Conservation (phyloP, 2,888 invertebrate genomes). For the Ectropis crepuscularia region DNA sequence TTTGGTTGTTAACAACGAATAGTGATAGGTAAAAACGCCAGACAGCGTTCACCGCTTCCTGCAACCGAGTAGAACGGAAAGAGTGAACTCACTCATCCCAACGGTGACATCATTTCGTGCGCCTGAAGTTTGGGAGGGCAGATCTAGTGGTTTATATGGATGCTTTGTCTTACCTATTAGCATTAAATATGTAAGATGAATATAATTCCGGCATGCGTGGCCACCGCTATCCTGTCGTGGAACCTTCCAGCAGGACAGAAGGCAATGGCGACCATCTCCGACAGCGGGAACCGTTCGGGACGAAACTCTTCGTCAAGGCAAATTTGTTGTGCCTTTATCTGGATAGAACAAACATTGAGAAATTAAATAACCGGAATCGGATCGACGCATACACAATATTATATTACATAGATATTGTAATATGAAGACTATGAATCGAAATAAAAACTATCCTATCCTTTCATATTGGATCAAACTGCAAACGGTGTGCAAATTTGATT, state of each 20-base stretch:
- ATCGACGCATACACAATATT: not conserved
- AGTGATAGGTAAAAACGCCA: too few relatives aligned
- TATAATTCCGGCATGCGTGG: constrained; percentile 68
- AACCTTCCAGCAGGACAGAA: constrained; percentile 61
- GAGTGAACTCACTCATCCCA: too few relatives aligned
- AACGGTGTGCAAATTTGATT: too few relatives aligned
- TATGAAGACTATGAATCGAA: not conserved
- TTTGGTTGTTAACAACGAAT: too few relatives aligned
- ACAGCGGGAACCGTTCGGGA: constrained; percentile 70
- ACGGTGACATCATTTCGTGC: too few relatives aligned
- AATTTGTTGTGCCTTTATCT: constrained; percentile 42
- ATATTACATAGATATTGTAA: not conserved
- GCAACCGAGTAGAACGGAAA: too few relatives aligned
- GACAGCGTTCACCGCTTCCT: too few relatives aligned
- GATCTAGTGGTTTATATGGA: too few relatives aligned
- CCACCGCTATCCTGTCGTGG: constrained; percentile 65
- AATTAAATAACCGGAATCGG: not conserved
- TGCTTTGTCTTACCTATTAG: not conserved
- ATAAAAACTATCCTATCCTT: constrained; percentile 9
- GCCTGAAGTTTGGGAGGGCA: too few relatives aligned
- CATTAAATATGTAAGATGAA: constrained; percentile 58
- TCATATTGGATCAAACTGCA: not conserved
- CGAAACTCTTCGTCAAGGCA: constrained; percentile 44
- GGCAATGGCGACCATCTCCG: constrained; percentile 62
- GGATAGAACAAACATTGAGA: constrained; percentile 18